These are phyloP conservation scores for Chloropsis cyanopogon DNA, from an alignment of 2,113 vertebrate genomes.

Conservation along the genomic window DNA sequence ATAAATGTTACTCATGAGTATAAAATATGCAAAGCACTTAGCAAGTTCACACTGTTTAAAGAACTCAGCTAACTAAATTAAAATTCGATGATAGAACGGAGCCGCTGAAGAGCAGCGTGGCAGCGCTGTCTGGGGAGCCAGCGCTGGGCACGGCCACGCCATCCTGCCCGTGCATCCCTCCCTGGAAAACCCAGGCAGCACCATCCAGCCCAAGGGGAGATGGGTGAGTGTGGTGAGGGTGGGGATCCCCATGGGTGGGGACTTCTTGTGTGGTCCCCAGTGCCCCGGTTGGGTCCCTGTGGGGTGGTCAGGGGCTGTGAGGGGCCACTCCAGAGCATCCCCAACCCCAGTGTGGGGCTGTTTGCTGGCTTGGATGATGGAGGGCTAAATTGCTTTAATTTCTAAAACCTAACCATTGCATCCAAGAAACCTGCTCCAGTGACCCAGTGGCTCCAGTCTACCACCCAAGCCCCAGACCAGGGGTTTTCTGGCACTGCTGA, in stretches of 20 bases:
- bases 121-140: not conserved
- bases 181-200: not conserved
- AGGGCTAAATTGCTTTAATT: not conserved
- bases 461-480: not conserved
- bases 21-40: conserved; percentile 68
- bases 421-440: not conserved
- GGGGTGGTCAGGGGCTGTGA: not conserved
- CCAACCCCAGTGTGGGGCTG: fast-evolving
- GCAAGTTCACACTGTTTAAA: conserved; percentile 64
- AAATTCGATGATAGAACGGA: conserved; percentile 34
- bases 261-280: not conserved
- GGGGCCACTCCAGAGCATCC: not conserved
- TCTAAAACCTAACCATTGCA: not conserved
- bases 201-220: not conserved
- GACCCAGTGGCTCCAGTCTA: not conserved
- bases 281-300: not conserved
- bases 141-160: not conserved
- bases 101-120: not conserved
- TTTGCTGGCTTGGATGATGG: not conserved
- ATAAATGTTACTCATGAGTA: conserved; percentile 57
- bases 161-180: fast-evolving
- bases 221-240: no score
- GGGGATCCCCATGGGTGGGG: fast-evolving
- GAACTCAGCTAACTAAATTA: conserved; percentile 61
- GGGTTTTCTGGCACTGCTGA: not conserved